Conservation (phyloP, 1,140 invertebrate species). For the Pectinophora gossypiella region DNA sequence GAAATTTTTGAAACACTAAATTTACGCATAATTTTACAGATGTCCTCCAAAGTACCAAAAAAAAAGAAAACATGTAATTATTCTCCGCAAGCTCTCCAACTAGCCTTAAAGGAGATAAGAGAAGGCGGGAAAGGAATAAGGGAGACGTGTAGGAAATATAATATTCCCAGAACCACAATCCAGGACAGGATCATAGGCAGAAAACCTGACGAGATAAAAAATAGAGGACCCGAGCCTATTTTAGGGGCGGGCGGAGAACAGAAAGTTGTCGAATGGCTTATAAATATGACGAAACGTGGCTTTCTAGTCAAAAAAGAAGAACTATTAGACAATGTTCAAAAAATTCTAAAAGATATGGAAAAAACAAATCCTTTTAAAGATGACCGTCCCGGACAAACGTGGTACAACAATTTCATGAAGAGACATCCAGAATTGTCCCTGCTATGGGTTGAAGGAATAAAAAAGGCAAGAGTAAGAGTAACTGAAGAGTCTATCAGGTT, state of each 20-base stretch:
- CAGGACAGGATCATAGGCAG: slow-evolving; percentile 25
- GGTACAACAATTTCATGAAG: slow-evolving; percentile 27
- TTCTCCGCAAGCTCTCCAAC: background rate
- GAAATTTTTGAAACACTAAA: too few relatives aligned
- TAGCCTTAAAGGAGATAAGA: slow-evolving; percentile 20
- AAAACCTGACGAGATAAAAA: slow-evolving; percentile 23
- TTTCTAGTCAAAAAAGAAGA: slow-evolving; percentile 24
- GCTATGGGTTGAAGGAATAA: slow-evolving; percentile 26
- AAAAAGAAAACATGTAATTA: slow-evolving; percentile 9
- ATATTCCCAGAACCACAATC: slow-evolving; percentile 26
- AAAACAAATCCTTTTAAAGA: slow-evolving; percentile 15
- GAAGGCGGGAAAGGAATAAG: slow-evolving; percentile 14
- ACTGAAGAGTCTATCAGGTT: slow-evolving; percentile 26
- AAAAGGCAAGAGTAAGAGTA: slow-evolving; percentile 17
- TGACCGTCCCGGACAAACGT: slow-evolving; percentile 23
- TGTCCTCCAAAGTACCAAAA: slow-evolving; percentile 8
- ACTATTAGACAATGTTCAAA: slow-evolving; percentile 23
- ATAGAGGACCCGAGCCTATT: slow-evolving; percentile 23
- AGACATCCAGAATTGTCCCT: slow-evolving; percentile 24
- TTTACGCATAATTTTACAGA: too few relatives aligned
- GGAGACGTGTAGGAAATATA: slow-evolving; percentile 19
- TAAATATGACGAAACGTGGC: slow-evolving; percentile 25
- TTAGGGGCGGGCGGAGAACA: slow-evolving; percentile 23
- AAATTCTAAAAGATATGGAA: slow-evolving; percentile 17
- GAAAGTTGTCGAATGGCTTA: slow-evolving; percentile 29